Evolutionary conservation across 2,797 vertebrate species (phyloP).

Genomic region (Nasua narica): DNA sequence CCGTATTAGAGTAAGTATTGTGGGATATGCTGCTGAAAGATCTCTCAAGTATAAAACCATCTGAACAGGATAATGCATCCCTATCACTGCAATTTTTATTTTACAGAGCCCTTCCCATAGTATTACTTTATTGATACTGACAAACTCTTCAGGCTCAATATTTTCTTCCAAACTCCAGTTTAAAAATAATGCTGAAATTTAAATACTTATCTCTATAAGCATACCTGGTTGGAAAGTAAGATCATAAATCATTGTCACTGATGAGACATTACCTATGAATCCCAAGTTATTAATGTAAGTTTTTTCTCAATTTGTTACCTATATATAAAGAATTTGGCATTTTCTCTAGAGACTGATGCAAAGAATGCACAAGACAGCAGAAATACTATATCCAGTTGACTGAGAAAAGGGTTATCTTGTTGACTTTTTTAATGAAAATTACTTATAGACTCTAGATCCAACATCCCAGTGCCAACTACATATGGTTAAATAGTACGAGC

Average conservation of each 20-base stretch:
- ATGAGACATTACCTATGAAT: background rate
- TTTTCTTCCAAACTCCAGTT: background rate
- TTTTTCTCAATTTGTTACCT: constrained; percentile 19
- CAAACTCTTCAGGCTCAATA: background rate
- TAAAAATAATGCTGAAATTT: background rate
- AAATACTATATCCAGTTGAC: background rate
- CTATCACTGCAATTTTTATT: background rate
- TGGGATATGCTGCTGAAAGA: background rate
- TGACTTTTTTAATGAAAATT: background rate
- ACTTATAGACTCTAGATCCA: background rate
- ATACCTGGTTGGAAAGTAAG: background rate
- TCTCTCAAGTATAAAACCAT: background rate
- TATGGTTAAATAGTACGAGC: background rate
- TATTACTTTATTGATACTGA: background rate
- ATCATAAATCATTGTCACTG: background rate
- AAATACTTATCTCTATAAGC: background rate
- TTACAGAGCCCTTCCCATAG: background rate
- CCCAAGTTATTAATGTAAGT: background rate
- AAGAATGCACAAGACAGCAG: background rate
- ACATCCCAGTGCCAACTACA: background rate
- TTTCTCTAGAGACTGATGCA: background rate
- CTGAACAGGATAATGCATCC: background rate
- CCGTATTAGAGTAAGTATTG: background rate
- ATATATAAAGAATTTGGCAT: background rate
- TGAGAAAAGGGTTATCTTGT: background rate